These are phyloP conservation scores for Linepithema humile DNA, from an alignment of 1,140 invertebrate genomes.

Conservation along the genomic window DNA sequence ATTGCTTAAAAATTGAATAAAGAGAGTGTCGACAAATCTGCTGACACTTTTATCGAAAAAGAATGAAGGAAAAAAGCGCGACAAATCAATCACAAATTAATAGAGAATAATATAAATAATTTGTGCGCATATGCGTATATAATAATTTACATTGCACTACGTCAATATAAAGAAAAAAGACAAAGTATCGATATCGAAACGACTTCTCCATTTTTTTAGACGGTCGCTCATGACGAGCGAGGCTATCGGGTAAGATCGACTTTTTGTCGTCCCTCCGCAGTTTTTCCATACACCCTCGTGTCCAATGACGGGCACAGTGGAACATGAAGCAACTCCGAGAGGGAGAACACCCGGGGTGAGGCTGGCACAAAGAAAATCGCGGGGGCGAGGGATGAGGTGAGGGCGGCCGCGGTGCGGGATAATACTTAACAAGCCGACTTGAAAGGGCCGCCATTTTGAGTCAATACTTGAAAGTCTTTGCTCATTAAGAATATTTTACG, in stretches of 20 bases:
- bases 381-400: not conserved
- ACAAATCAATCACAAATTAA: no score
- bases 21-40: no score
- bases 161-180: no score
- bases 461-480: slow-evolving; percentile 84
- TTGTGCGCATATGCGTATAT: no score
- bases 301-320: slow-evolving; percentile 44
- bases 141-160: no score
- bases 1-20: no score
- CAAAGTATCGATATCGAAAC: no score
- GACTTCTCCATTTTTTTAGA: not conserved
- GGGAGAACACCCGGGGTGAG: slow-evolving; percentile 15
- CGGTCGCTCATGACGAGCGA: not conserved
- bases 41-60: no score
- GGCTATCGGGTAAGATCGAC: not conserved
- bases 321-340: slow-evolving; percentile 49
- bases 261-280: slow-evolving; percentile 46
- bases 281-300: slow-evolving; percentile 32
- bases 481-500: slow-evolving; percentile 84
- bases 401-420: slow-evolving; percentile 70
- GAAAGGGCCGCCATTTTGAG: slow-evolving; percentile 83
- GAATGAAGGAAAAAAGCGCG: no score
- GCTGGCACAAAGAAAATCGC: slow-evolving; percentile 60
- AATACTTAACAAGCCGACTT: slow-evolving; percentile 84
- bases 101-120: no score